Evolutionary conservation across 2,797 vertebrate species (phyloP), one percentile per base, ranked within the genome.

Genomic region (Gobio occitaniae): DNA sequence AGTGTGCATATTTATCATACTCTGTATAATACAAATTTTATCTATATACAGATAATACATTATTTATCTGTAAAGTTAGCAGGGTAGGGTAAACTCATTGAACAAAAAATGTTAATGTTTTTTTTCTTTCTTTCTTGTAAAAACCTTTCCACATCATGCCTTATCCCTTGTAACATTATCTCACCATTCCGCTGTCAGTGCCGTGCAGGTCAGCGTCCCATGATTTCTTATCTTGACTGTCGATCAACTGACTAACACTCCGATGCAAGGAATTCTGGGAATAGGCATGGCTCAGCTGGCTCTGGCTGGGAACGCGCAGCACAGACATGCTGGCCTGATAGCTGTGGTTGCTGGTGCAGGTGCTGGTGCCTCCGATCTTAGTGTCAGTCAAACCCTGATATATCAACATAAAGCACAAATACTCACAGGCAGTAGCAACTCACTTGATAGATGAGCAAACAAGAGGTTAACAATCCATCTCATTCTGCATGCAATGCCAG

Each of bases 211-310:
- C 91, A 52, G 96, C 93, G 85, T 97, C 96, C 97, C 97, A 99
- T 25, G 95, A 95, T 89, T 97, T 98, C 90, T 95, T 96, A 92
- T 98, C 95, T 0, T 93, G 93, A 29, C 91, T 88, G 78, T 93
- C 92, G 10, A 97, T 95, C 83, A 98, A 95, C 90, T 99, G 97
- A 90, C 97, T 99, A 91, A 97, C 93, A 0, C 98, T 99, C 84
- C 95, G 95, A 47, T 97, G 97, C 66, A 99, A 93, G 52, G 97
- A 95, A 69, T 94, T 93, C 81, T 95, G 96, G 86, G 98, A 96
- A 44, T 91, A 97, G 1, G 92, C 88, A 13, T 86, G 95, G 38
- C 90, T 93, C 36, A 96, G 91, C 81, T 95, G 97, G 69, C 93
- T 90, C 85, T 96, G 96, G 41, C 95, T 95, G 36, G 95, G 94